Conservation (phyloP, 2,113 vertebrate genomes). For the Microtus montanus region DNA sequence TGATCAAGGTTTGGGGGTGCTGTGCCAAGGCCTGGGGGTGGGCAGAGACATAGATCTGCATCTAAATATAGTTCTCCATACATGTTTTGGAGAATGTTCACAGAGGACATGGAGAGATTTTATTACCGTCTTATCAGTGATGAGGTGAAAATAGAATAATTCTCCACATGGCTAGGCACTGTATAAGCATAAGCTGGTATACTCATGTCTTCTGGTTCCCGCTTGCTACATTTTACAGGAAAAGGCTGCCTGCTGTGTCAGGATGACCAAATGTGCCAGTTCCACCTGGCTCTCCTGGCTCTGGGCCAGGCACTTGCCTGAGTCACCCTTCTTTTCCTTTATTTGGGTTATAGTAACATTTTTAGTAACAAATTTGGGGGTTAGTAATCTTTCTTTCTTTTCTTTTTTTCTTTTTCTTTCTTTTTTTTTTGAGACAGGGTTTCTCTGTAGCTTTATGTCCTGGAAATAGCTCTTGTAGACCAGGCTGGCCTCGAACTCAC, state of each 20-base stretch:
- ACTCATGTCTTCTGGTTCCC: background rate
- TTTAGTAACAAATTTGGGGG: background rate
- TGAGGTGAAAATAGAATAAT: background rate
- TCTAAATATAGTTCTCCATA: background rate
- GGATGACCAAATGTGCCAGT: background rate
- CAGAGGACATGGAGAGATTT: background rate
- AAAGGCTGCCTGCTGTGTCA: background rate
- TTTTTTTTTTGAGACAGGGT: too few relatives aligned
- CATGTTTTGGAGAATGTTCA: background rate
- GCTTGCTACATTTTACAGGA: background rate
- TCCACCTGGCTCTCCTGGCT: background rate
- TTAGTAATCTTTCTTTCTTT: background rate
- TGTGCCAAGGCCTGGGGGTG: background rate
- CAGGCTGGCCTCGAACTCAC: too few relatives aligned
- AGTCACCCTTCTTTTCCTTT: background rate
- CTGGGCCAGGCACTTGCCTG: background rate
- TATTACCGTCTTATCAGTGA: background rate
- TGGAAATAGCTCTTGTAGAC: too few relatives aligned
- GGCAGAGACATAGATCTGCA: background rate
- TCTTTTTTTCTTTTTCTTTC: accelerated
- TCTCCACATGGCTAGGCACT: background rate
- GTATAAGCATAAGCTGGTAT: background rate
- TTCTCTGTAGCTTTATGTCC: too few relatives aligned
- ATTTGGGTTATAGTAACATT: background rate
- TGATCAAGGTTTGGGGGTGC: background rate